Evolutionary conservation across 2,888 invertebrate genomes (phyloP).

Genomic region (Agelastica alni): DNA sequence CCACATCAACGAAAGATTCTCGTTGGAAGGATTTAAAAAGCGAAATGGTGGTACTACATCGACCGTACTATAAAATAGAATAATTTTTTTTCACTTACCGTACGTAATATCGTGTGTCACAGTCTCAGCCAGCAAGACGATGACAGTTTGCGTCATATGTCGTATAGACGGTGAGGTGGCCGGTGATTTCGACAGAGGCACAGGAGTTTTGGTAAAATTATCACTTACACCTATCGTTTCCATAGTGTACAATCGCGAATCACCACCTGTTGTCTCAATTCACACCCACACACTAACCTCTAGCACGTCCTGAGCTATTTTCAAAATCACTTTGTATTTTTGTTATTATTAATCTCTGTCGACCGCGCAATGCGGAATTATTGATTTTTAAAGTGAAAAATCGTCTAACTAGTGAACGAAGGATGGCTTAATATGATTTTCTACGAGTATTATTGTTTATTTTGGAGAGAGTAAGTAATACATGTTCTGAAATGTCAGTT

Average conservation of each 20-base stretch:
- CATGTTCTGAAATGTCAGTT: constrained; percentile 47
- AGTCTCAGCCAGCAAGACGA: constrained; percentile 57
- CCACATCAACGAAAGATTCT: too few relatives aligned
- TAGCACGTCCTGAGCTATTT: constrained; percentile 29
- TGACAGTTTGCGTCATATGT: constrained; percentile 54
- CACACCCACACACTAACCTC: constrained; percentile 24
- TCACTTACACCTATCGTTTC: constrained; percentile 39
- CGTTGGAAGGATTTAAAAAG: too few relatives aligned
- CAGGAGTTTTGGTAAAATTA: constrained; percentile 54
- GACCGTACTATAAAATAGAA: constrained; percentile 6
- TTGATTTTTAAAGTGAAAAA: constrained; percentile 20
- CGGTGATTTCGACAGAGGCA: constrained; percentile 54
- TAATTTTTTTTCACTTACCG: constrained; percentile 54
- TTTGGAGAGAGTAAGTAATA: constrained; percentile 25
- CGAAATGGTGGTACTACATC: too few relatives aligned
- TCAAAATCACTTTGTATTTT: constrained; percentile 28
- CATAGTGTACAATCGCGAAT: constrained; percentile 34
- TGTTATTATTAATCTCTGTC: too few relatives aligned
- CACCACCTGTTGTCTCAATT: constrained; percentile 37
- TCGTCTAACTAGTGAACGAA: not conserved
- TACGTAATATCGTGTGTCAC: constrained; percentile 64
- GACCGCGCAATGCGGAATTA: constrained; percentile 21
- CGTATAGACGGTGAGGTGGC: constrained; percentile 53
- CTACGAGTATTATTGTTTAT: constrained; percentile 13
- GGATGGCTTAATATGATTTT: constrained; percentile 5